Evolutionary conservation across 2,888 invertebrate genomes (phyloP).

Genomic region (Drosophila longiperda): DNA sequence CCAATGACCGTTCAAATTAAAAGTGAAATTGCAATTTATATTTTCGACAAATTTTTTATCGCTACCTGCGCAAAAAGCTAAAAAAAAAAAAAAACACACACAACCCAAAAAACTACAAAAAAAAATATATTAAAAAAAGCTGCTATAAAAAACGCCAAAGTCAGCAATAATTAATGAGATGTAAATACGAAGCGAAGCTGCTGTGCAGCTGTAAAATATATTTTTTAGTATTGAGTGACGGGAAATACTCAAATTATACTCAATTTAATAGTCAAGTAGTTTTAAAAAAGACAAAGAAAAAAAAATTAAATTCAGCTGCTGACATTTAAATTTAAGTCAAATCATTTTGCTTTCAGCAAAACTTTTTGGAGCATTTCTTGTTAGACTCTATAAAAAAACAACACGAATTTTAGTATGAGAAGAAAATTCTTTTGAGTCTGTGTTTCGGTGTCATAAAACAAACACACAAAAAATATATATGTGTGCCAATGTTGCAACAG

Average conservation of each 20-base stretch:
- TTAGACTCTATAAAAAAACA: accelerated
- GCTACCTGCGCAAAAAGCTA: constrained; percentile 62
- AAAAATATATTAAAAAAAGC: not conserved
- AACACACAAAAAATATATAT: not conserved
- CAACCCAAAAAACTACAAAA: not conserved
- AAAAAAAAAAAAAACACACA: constrained; percentile 28
- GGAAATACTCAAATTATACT: not conserved
- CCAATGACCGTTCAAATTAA: constrained; percentile 60
- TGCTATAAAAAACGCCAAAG: not conserved
- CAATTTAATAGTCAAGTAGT: not conserved
- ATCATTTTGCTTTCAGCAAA: no score
- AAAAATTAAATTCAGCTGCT: not conserved
- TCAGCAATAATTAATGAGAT: constrained; percentile 8
- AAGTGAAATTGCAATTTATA: constrained; percentile 79
- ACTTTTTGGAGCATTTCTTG: not conserved
- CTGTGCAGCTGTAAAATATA: not conserved
- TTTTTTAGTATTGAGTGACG: not conserved
- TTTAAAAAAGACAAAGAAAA: not conserved
- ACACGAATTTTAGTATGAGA: not conserved
- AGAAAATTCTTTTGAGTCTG: not conserved
- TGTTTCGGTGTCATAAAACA: no score
- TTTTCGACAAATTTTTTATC: constrained; percentile 75
- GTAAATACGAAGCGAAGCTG: constrained; percentile 14
- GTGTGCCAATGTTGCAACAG: not conserved
- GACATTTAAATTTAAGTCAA: not conserved